Evolutionary conservation across 2,797 vertebrate species (phyloP).

Genomic region (Chaetodon trifasciatus): DNA sequence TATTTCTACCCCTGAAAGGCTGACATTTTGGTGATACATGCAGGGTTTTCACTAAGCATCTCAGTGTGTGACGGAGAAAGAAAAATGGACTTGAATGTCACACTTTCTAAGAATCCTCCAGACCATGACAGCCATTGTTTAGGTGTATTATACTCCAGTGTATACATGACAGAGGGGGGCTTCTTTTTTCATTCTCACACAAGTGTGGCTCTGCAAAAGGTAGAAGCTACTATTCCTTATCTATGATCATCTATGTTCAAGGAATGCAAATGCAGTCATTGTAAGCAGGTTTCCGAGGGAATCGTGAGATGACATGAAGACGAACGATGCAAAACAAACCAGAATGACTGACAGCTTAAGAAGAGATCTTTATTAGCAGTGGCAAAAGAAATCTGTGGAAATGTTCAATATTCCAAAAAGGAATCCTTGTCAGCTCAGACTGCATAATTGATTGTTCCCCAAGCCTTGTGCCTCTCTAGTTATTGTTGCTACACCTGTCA

Average conservation of each 20-base stretch:
- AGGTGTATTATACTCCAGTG: slow-evolving; percentile 2
- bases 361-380: neutral
- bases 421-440: neutral
- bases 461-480: neutral
- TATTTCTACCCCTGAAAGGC: slow-evolving; percentile 36
- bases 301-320: neutral
- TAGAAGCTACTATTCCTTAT: slow-evolving; percentile 3
- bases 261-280: neutral
- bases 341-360: neutral
- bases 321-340: neutral
- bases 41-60: slow-evolving; percentile 11
- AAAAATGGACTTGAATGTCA: slow-evolving; percentile 54
- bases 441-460: neutral
- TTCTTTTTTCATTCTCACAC: slow-evolving; percentile 9
- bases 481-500: neutral
- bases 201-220: slow-evolving; percentile 4
- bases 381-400: neutral
- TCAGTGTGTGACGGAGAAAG: slow-evolving; percentile 26
- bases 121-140: slow-evolving; percentile 36
- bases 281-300: neutral
- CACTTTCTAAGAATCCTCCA: slow-evolving; percentile 35
- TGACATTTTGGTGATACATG: slow-evolving; percentile 43
- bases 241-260: neutral
- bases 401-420: neutral
- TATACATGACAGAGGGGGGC: neutral